A percentile compares a stretch with the other conserved stretches of the same genome.
phyloP scores from a whole-genome alignment of 1,140 invertebrate species.

The Varroa destructor region DNA sequence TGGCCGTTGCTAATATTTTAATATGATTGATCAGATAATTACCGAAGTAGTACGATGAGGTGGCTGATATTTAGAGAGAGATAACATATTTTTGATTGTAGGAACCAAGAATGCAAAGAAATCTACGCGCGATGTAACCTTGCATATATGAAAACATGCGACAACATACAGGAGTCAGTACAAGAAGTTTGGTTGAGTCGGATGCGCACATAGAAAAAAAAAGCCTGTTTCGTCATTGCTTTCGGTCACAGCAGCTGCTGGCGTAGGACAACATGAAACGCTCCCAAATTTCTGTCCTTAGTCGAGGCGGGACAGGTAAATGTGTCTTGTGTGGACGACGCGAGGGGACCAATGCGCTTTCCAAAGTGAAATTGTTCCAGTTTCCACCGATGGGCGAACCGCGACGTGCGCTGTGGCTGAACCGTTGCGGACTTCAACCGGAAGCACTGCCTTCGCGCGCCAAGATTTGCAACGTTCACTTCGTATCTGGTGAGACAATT shows the following conservation, averaged over 20 bases:
- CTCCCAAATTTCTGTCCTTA: constrained; percentile 9
- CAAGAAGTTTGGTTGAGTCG: not conserved
- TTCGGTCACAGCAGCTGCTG: not conserved
- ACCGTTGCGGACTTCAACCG: not conserved
- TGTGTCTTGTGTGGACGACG: not conserved
- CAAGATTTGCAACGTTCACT: constrained; percentile 5
- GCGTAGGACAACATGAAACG: not conserved
- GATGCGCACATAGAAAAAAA: not conserved
- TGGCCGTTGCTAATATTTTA: too few species aligned
- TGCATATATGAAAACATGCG: not conserved
- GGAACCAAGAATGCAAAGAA: too few species aligned
- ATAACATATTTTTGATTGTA: too few species aligned
- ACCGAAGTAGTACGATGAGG: too few species aligned
- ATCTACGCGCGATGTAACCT: not conserved
- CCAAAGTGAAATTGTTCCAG: not conserved
- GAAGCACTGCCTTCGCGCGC: not conserved
- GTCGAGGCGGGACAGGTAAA: not conserved
- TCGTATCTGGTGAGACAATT: constrained; percentile 12
- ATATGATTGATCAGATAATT: too few species aligned
- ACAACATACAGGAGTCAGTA: not conserved
- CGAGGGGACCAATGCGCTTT: not conserved
- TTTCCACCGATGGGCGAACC: not conserved
- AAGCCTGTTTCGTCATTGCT: not conserved
- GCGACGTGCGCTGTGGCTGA: not conserved
- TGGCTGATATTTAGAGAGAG: too few species aligned